A percentile compares a stretch with the other conserved stretches of the same genome.
phyloP scores from a whole-genome alignment of 2,797 vertebrate species.

The Neosilurus mollespiculum region DNA sequence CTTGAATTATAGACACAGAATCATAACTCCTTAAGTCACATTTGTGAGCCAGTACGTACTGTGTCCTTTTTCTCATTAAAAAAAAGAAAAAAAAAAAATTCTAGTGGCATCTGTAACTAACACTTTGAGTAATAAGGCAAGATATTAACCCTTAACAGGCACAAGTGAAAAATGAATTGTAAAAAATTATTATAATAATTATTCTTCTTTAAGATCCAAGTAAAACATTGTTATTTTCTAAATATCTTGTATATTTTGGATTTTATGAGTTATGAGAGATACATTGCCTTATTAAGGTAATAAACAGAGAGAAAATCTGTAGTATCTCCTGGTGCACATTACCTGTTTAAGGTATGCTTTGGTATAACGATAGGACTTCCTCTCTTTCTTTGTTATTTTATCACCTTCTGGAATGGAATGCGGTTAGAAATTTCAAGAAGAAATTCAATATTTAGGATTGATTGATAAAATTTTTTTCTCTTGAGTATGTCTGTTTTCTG shows the following conservation, averaged over 20 bases:
- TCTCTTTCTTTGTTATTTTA: not conserved
- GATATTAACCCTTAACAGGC: not conserved
- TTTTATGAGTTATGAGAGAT: too few species aligned
- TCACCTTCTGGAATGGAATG: not conserved
- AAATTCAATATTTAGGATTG: not conserved
- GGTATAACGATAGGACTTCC: not conserved
- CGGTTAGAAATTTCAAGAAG: not conserved
- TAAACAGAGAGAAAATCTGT: too few species aligned
- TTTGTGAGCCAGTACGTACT: constrained; percentile 29
- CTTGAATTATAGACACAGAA: constrained; percentile 35
- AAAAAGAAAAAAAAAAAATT: not conserved
- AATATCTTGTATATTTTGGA: too few species aligned
- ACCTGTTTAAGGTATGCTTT: not conserved
- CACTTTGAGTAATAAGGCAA: not conserved
- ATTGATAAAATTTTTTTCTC: not conserved
- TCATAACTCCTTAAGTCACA: constrained; percentile 23
- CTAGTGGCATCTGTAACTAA: not conserved
- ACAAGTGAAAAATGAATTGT: too few species aligned
- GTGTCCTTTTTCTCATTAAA: not conserved
- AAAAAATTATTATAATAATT: too few species aligned
- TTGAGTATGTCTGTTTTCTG: not conserved
- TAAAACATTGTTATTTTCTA: too few species aligned
- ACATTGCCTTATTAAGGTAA: too few species aligned
- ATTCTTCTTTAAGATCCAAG: too few species aligned
- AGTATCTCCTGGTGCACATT: too few species aligned